Conservation (phyloP, 2,797 vertebrate genomes). For the Tinamus major region DNA sequence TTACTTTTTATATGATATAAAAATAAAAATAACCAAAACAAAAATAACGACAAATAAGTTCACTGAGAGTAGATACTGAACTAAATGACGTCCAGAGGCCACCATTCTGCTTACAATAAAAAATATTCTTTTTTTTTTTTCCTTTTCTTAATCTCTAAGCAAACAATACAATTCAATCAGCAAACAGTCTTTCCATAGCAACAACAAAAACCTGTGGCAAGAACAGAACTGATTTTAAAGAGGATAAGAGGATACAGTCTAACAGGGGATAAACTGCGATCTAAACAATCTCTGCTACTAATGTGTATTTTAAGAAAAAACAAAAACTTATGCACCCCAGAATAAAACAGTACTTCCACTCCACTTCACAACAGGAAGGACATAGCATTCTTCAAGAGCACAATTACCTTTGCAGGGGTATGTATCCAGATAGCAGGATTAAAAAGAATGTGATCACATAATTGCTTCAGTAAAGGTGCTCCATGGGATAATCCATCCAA, state of each 20-base stretch:
- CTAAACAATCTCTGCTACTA: not conserved
- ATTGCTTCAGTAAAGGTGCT: slow-evolving; percentile 94
- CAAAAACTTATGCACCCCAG: not conserved
- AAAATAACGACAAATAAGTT: not conserved
- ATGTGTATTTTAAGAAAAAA: not conserved
- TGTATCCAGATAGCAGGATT: slow-evolving; percentile 98
- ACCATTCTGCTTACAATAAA: not conserved
- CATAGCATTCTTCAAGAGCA: not conserved
- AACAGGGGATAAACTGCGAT: not conserved
- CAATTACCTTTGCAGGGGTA: slow-evolving; percentile 93
- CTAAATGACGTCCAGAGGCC: not conserved
- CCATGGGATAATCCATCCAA: slow-evolving; percentile 95
- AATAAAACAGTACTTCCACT: not conserved
- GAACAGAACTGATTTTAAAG: not conserved
- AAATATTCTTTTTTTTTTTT: not conserved
- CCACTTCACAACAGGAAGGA: not conserved
- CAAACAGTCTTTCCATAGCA: not conserved
- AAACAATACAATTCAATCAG: not conserved
- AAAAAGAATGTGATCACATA: slow-evolving; percentile 93
- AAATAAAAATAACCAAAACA: not conserved
- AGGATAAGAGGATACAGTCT: not conserved
- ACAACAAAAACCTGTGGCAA: not conserved
- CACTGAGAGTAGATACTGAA: not conserved
- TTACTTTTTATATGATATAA: not conserved
- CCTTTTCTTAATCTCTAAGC: not conserved